Evolutionary conservation across 2,888 invertebrate genomes (phyloP).

Genomic region (Carpatolechia fugitivella): DNA sequence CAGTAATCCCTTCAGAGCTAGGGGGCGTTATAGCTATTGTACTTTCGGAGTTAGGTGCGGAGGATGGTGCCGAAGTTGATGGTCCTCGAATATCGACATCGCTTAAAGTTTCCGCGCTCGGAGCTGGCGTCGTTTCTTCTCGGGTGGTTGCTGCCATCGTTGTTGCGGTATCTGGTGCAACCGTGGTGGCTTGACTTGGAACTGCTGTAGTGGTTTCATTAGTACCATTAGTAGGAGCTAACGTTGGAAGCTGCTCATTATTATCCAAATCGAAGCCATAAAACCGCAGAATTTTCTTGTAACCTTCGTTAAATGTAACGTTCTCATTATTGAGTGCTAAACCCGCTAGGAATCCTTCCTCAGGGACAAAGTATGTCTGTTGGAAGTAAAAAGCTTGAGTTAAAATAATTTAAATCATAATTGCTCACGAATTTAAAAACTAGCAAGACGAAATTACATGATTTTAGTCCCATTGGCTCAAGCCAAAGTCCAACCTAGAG

Average conservation of each 20-base stretch:
- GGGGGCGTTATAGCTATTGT: conserved; percentile 18
- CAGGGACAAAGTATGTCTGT: conserved; percentile 90
- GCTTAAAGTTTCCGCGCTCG: conserved; percentile 52
- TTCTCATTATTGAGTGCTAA: conserved; percentile 88
- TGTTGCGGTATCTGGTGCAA: conserved; percentile 26
- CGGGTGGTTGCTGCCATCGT: conserved; percentile 25
- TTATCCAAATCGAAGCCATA: conserved; percentile 89
- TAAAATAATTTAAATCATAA: too few species aligned
- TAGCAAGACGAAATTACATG: too few species aligned
- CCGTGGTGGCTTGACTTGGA: conserved; percentile 23
- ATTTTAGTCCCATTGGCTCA: too few species aligned
- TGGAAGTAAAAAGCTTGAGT: not conserved
- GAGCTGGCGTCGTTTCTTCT: conserved; percentile 44
- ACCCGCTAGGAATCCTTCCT: conserved; percentile 90
- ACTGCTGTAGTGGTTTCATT: conserved; percentile 26
- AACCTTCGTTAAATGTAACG: conserved; percentile 85
- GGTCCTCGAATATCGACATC: conserved; percentile 42
- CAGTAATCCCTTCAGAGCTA: conserved; percentile 26
- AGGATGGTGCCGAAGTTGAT: conserved; percentile 39
- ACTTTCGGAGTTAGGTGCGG: conserved; percentile 46
- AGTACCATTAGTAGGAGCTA: conserved; percentile 36
- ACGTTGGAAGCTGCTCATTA: conserved; percentile 54
- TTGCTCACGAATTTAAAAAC: too few species aligned
- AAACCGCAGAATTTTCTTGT: conserved; percentile 85
- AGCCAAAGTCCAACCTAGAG: too few species aligned